phyloP scores from a whole-genome alignment of 2,113 vertebrate species.

The Corythaeola cristata region DNA sequence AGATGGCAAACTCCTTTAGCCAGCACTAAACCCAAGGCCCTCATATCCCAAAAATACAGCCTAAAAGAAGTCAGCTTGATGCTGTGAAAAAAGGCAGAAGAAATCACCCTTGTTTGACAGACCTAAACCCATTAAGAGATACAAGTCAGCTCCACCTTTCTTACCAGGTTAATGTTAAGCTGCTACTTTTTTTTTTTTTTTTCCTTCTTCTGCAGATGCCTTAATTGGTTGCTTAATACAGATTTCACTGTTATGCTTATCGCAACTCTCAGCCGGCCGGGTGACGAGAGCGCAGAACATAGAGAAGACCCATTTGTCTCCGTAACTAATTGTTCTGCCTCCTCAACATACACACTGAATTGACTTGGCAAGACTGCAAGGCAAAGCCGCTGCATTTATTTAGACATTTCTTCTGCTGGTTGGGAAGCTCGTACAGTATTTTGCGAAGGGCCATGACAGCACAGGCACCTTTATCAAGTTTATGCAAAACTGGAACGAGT shows the following conservation, averaged over 20 bases:
- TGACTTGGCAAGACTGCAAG: neutral
- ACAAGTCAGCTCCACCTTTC: neutral
- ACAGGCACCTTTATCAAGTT: neutral
- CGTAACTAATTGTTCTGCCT: neutral
- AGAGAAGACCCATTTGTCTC: neutral
- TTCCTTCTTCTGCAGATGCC: neutral
- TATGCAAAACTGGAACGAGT: neutral
- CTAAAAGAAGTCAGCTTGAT: neutral
- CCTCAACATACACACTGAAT: neutral
- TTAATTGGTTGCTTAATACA: neutral
- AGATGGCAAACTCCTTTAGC: neutral
- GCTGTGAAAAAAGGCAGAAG: neutral
- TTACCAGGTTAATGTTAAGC: neutral
- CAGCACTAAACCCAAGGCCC: neutral
- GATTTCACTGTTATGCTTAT: neutral
- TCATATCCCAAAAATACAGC: fast-evolving
- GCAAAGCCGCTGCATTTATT: neutral
- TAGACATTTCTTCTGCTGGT: neutral
- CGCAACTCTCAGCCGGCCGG: neutral
- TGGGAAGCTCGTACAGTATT: neutral
- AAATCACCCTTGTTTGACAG: neutral
- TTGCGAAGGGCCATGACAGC: neutral
- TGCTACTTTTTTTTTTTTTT: neutral
- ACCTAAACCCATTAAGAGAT: neutral
- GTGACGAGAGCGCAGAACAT: neutral